Evolutionary conservation across 2,888 invertebrate species (phyloP).

Genomic region (Cheilosia vernalis): DNA sequence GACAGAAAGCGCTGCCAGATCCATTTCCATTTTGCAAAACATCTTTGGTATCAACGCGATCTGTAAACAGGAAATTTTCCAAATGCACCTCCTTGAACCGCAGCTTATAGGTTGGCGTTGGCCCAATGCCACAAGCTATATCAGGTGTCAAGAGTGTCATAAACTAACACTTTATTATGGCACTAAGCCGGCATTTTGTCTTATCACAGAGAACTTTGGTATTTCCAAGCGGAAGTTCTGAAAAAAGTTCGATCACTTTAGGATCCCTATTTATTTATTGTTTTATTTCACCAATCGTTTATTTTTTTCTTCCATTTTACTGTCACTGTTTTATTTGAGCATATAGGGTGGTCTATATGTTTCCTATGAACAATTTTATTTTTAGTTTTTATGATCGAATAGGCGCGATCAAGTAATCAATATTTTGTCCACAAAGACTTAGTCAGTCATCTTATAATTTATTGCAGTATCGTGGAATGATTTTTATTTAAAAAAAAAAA

Average conservation of each 20-base stretch:
- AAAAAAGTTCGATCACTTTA: conserved; percentile 11
- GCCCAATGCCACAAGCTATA: not conserved
- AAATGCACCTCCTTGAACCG: not conserved
- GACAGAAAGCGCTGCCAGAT: too few species aligned
- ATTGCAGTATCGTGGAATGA: not conserved
- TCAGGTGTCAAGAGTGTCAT: conserved; percentile 9
- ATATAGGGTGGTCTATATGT: too few species aligned
- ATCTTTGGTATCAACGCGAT: too few species aligned
- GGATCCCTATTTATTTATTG: conserved; percentile 16
- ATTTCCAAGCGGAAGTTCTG: not conserved
- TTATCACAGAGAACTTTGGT: not conserved
- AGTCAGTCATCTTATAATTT: conserved; percentile 18
- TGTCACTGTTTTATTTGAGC: not conserved
- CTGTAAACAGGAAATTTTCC: too few species aligned
- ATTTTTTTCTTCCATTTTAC: not conserved
- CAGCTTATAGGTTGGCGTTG: not conserved
- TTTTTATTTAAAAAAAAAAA: too few species aligned
- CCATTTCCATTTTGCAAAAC: too few species aligned
- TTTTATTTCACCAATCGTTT: conserved; percentile 1
- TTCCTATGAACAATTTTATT: conserved; percentile 11
- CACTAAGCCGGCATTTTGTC: not conserved
- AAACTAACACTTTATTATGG: not conserved
- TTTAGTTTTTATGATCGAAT: conserved; percentile 36
- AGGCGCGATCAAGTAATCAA: conserved; percentile 37
- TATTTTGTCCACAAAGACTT: conserved; percentile 4